phyloP scores from a whole-genome alignment of 2,888 invertebrate genomes.

The Coenonympha glycerion region DNA sequence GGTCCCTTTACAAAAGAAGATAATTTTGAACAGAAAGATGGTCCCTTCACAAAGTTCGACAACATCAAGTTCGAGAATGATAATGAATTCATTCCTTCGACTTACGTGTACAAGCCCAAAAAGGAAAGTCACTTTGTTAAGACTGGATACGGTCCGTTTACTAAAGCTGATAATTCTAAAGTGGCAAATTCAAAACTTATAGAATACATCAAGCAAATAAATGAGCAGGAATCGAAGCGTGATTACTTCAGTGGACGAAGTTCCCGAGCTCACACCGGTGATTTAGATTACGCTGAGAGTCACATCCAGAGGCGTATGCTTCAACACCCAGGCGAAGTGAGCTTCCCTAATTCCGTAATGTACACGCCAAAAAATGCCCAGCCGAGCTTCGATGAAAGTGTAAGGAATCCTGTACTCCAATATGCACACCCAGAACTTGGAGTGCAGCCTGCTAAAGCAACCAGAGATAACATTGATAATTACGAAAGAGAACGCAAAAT shows the following conservation, averaged over 20 bases:
- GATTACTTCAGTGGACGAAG: conserved; percentile 77
- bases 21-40: conserved; percentile 73
- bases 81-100: conserved; percentile 49
- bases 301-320: conserved; percentile 83
- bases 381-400: conserved; percentile 81
- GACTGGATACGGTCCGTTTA: conserved; percentile 77
- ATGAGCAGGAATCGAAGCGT: conserved; percentile 78
- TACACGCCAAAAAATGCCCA: conserved; percentile 79
- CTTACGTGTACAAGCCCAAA: conserved; percentile 61
- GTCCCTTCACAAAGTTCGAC: conserved; percentile 78
- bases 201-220: conserved; percentile 81
- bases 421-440: conserved; percentile 88
- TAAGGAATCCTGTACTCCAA: conserved; percentile 83
- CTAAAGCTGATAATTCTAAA: conserved; percentile 78
- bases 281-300: conserved; percentile 67
- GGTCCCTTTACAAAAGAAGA: conserved; percentile 79
- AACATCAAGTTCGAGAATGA: conserved; percentile 65
- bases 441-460: conserved; percentile 82
- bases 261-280: conserved; percentile 65
- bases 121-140: conserved; percentile 63
- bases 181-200: conserved; percentile 76
- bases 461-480: conserved; percentile 56
- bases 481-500: conserved; percentile 56
- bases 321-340: conserved; percentile 78
- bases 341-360: conserved; percentile 79